Evolutionary conservation across 2,113 vertebrate species (phyloP), one percentile per base, ranked within the genome.

Genomic region (Xiphorhynchus elegans): DNA sequence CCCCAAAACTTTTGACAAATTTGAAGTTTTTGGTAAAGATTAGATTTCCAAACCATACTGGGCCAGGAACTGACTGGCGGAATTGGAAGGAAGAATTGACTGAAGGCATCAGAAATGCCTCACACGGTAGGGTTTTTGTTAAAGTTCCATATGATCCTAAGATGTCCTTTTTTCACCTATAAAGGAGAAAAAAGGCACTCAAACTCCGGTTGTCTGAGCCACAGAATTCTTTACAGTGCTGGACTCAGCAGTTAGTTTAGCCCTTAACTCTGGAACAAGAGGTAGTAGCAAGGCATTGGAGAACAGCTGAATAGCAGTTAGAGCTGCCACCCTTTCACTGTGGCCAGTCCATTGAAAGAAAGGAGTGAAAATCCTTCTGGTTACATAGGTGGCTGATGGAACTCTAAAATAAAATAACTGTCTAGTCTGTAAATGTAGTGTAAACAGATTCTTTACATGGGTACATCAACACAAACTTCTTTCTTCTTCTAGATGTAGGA

Each of bases 91-190:
- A 6, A 3, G 3, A 31, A 2, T 11, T 79, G 33, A 52, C 47
- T 33, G n/a, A 59, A 73, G 2, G 3, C 15, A 21, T 66, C 14
- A 10, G 7, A 56, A 90, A n/a, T 59, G 10, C 13, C 20, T 74
- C 5, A 2, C 6, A 0, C 0, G 1, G 14, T 29, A 67, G 64
- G 26, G n/a, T 81, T 17, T 62, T 77, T 55, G 39, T 59, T 75
- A 75, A 66, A 74, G 50, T 55, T 63, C 47, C 17, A 33, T 17
- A 20, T n/a, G 12, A 52, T 78, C 17, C 15, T 39, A 24, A 80
- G 50, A 33, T 26, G 13, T 64, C 17, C 4, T 35, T 63, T 40
- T 85, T 68, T 72, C 6, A 25, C 9, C 15, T n/a, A 7, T 5
- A 15, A 42, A 62, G 8, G 21, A n/a, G n/a, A 28, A 39, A 52